Evolutionary conservation across 2,113 vertebrate genomes (phyloP).

Genomic region (Hippolais icterina): DNA sequence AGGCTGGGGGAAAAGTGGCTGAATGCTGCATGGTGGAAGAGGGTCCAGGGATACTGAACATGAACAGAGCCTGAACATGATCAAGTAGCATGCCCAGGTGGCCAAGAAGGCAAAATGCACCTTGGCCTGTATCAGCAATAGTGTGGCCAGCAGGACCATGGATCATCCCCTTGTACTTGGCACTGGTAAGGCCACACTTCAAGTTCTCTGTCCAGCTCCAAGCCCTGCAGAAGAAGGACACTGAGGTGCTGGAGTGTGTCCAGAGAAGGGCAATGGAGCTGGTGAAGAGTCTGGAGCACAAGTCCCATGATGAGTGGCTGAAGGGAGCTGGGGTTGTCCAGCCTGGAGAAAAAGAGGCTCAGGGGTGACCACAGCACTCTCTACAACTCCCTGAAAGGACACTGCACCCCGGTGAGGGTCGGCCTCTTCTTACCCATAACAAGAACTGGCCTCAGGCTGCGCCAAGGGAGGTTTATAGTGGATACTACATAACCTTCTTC

Average conservation of each 20-base stretch:
- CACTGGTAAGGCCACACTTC: not conserved
- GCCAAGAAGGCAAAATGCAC: not conserved
- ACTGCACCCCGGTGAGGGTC: accelerated
- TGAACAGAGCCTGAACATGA: not conserved
- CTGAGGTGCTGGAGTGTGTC: accelerated
- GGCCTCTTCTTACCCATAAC: not conserved
- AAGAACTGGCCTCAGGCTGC: not conserved
- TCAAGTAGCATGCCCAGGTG: not conserved
- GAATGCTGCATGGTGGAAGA: not conserved
- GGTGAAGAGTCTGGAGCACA: not conserved
- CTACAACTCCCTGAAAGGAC: not conserved
- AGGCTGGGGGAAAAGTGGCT: not conserved
- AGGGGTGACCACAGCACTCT: not conserved
- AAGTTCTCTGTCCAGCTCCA: not conserved
- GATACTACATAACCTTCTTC: not conserved
- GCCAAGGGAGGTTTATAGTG: not conserved
- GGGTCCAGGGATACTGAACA: too few relatives aligned
- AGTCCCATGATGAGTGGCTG: accelerated
- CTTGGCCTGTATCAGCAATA: not conserved
- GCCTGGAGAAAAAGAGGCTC: not conserved
- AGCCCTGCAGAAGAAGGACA: not conserved
- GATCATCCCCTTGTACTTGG: accelerated
- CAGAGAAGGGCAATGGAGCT: not conserved
- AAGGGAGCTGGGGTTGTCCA: not conserved
- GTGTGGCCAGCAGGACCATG: not conserved